A percentile compares a stretch with the other conserved stretches of the same genome.
Evolutionary conservation across 2,888 invertebrate species (phyloP).

Genomic region (Sarcophaga caerulescens): DNA sequence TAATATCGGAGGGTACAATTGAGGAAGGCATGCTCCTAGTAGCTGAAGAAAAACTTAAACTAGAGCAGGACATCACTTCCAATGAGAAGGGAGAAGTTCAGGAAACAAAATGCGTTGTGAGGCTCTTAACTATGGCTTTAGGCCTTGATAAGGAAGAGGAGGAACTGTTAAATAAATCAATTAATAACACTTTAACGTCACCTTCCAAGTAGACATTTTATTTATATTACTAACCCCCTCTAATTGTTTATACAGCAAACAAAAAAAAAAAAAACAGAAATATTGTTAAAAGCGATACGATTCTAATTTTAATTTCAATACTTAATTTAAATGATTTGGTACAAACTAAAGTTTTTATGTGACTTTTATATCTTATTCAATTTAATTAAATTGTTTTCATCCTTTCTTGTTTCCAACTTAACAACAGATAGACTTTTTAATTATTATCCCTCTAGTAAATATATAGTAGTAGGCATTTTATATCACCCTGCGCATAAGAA

Average conservation of each 20-base stretch:
- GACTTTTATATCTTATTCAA: neutral
- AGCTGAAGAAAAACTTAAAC: slow-evolving; percentile 93
- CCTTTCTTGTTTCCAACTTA: too few species aligned
- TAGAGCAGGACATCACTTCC: slow-evolving; percentile 91
- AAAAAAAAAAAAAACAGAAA: neutral
- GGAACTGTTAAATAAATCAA: slow-evolving; percentile 74
- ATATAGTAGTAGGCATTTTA: slow-evolving; percentile 12
- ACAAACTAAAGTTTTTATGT: slow-evolving; percentile 59
- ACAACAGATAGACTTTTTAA: neutral
- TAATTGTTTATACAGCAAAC: too few species aligned
- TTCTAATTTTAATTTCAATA: slow-evolving; percentile 44
- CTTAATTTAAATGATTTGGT: slow-evolving; percentile 59
- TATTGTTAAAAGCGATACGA: slow-evolving; percentile 20
- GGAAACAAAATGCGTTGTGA: slow-evolving; percentile 90
- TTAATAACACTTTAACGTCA: slow-evolving; percentile 73
- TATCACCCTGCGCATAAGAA: neutral
- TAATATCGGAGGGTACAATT: slow-evolving; percentile 92
- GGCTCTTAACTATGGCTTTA: slow-evolving; percentile 89
- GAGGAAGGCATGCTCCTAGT: slow-evolving; percentile 96
- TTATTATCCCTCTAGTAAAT: neutral
- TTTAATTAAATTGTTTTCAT: slow-evolving; percentile 5
- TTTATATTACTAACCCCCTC: neutral
- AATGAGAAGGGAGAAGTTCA: slow-evolving; percentile 83
- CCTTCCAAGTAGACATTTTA: slow-evolving; percentile 71
- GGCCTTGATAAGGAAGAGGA: slow-evolving; percentile 83